These are phyloP conservation scores for Caenorhabditis wallacei DNA, from an alignment of 2,888 invertebrate genomes.

Conservation along the genomic window DNA sequence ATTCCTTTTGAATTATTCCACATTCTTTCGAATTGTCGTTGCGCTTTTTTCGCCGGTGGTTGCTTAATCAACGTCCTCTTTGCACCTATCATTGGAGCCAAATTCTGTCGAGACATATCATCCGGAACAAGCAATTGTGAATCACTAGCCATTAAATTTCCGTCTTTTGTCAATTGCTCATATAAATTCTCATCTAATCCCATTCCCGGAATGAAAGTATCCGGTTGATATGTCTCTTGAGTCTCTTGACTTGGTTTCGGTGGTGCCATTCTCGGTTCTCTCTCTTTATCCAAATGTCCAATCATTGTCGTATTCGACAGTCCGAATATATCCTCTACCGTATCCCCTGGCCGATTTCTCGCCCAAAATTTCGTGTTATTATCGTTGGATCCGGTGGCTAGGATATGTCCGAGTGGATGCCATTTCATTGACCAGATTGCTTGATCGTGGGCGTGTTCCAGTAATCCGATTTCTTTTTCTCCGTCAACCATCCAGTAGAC, in stretches of 20 bases:
- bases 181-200: slow-evolving; percentile 97
- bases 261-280: slow-evolving; percentile 66
- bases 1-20: slow-evolving; percentile 77
- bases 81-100: slow-evolving; percentile 70
- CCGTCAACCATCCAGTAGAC: slow-evolving; percentile 95
- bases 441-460: slow-evolving; percentile 96
- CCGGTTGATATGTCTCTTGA: slow-evolving; percentile 11
- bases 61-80: slow-evolving; percentile 81
- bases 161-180: slow-evolving; percentile 74
- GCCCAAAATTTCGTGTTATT: slow-evolving; percentile 99
- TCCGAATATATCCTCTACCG: slow-evolving; percentile 97
- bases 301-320: slow-evolving; percentile 71
- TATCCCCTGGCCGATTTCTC: slow-evolving; percentile 96
- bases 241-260: slow-evolving; percentile 55
- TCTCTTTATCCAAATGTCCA: slow-evolving; percentile 75
- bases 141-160: slow-evolving; percentile 22
- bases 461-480: slow-evolving; percentile 94
- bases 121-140: slow-evolving; percentile 70
- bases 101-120: slow-evolving; percentile 64
- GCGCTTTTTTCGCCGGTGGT: slow-evolving; percentile 82
- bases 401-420: slow-evolving; percentile 99
- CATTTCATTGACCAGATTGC: slow-evolving; percentile 97
- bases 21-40: slow-evolving; percentile 83
- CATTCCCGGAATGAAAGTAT: slow-evolving; percentile 89
- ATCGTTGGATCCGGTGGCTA: slow-evolving; percentile 98